phyloP scores from a whole-genome alignment of 2,888 invertebrate genomes.

The Gastracanthus pulcherrimus region DNA sequence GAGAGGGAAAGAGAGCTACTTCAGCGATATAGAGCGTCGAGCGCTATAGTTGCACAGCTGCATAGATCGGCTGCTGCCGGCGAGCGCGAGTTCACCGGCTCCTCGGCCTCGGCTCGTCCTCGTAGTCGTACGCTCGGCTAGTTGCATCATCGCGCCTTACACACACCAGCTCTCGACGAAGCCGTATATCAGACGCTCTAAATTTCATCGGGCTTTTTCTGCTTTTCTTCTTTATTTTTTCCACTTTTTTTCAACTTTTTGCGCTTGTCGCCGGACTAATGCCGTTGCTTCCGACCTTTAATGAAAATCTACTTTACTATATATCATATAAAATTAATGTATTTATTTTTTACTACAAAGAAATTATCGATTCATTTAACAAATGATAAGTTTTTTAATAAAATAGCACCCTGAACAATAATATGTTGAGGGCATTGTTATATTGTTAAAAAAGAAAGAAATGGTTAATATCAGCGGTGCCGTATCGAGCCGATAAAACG shows the following conservation, averaged over 20 bases:
- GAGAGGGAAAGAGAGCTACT: too few relatives aligned
- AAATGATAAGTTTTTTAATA: neutral
- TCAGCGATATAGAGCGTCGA: neutral
- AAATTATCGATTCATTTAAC: neutral
- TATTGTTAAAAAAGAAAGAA: neutral
- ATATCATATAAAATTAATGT: neutral
- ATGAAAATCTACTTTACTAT: neutral
- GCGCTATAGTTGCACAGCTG: neutral
- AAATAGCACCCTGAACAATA: neutral
- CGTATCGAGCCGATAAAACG: too few relatives aligned
- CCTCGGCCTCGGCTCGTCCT: slow-evolving; percentile 12
- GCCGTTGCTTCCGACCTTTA: neutral
- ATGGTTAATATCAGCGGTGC: neutral
- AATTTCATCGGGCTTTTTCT: too few relatives aligned
- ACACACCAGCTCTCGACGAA: neutral
- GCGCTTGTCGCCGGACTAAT: neutral
- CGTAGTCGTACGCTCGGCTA: neutral
- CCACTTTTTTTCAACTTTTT: neutral
- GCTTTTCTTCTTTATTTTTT: too few relatives aligned
- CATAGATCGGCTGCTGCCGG: neutral
- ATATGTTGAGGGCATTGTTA: neutral
- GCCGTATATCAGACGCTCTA: neutral
- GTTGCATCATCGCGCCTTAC: neutral
- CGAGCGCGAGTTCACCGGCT: slow-evolving; percentile 34
- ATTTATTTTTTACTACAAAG: neutral